Evolutionary conservation across 2,113 vertebrate species (phyloP), one percentile per base, ranked within the genome.

Genomic region (Bolborhynchus lineola): DNA sequence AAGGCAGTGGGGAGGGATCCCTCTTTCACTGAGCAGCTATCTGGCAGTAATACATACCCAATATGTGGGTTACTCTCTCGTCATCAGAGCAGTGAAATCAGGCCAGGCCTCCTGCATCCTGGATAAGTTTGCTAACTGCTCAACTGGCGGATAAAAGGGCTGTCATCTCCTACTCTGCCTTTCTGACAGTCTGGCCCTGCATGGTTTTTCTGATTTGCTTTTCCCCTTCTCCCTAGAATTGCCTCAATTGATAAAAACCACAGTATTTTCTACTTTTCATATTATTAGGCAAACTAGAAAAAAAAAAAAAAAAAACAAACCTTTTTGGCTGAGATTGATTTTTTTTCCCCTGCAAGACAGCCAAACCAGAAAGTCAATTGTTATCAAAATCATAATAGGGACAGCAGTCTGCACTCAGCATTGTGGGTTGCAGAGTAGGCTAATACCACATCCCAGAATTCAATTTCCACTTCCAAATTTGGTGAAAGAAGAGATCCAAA

Each of bases 281-380:
- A 64, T 78, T 92, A 92, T 47, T 89, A 89, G 83, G 42, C 50
- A 89, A 86, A 68, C 69, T 29, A 86, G 68, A 68, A 81, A 91
- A 91, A 97, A 91, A 2, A 88, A 81, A 82, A 72, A n/a, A n/a
- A n/a, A n/a, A n/a, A n/a, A n/a, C n/a, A n/a, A n/a, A n/a, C n/a
- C n/a, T n/a, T 39, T 86, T 91, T 81, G 11, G 33, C 84, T 78
- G 42, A 49, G 59, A 86, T 76, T 46, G 37, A n/a, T n/a, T n/a
- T n/a, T n/a, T n/a, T n/a, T 39, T 39, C 39, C 39, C 39, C 39
- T 39, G 39, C 74, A 57, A 84, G 65, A 87, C 77, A 82, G 95
- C 93, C 95, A 97, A 96, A 95, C 93, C 96, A 84, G 84, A 96
- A 97, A 95, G 91, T 95, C 93, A 92, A 95, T 95, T 95, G 96